Percentiles rank a stretch among this genome's conserved stretches.
phyloP scores from a whole-genome alignment of 2,113 vertebrate species.

The Pelvicachromis taeniatus region DNA sequence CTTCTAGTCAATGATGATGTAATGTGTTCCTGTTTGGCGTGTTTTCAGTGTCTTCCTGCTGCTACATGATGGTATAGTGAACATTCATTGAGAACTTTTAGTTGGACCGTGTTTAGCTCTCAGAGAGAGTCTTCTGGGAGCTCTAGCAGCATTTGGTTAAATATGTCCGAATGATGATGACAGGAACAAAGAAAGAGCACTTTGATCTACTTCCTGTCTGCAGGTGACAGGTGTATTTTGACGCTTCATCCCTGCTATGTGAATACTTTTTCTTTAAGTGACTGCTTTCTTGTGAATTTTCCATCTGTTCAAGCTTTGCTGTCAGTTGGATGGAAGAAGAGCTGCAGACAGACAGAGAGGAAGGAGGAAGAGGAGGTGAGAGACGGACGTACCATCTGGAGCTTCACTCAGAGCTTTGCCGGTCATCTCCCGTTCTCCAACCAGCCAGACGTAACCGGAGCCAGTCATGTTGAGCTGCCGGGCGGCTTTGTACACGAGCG shows the following conservation, averaged over 20 bases:
- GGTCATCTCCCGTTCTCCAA: conserved; percentile 94
- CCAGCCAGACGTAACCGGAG: conserved; percentile 96
- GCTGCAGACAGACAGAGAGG: conserved; percentile 15
- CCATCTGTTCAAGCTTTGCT: not conserved
- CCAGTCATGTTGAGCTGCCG: conserved; percentile 97
- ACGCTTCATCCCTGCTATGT: not conserved
- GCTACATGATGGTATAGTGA: not conserved
- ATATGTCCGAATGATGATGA: not conserved
- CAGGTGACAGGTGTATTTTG: not conserved
- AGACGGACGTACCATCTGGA: conserved; percentile 82
- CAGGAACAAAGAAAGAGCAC: not conserved
- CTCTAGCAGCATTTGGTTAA: not conserved
- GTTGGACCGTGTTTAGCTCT: not conserved
- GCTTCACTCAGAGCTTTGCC: conserved; percentile 93
- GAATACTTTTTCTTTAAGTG: not conserved
- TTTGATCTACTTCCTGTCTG: not conserved
- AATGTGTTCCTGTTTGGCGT: not conserved
- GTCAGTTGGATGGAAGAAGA: conserved; percentile 47
- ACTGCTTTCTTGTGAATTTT: not conserved
- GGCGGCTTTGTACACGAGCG: conserved; percentile 88
- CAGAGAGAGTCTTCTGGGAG: not conserved
- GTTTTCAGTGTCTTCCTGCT: not conserved
- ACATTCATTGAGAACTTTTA: not conserved
- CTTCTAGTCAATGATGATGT: not conserved
- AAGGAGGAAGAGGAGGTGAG: not conserved